Base-by-base conservation (phyloP, 2,797 vertebrate species). In the Chaunax sp. region DNA sequence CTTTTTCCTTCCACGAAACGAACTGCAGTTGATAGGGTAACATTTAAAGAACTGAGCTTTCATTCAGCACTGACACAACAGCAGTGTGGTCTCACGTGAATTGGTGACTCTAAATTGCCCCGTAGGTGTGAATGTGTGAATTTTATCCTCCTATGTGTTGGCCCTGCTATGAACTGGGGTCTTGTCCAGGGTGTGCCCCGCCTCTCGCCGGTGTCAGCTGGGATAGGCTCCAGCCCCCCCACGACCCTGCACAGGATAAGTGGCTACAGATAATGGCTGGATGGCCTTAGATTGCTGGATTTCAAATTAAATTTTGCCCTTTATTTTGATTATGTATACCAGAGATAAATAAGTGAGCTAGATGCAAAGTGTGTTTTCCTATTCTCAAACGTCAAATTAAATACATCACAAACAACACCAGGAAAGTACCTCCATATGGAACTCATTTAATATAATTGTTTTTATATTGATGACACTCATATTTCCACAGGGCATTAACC, bases 351-450 rank as follows among this genome's bases (percentile, higher is more conserved):
- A 54, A 18, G 26, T 18, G 19, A 63, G n/a, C 30, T 28, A 47
- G 16, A 55, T 18, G 16, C 23, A 46, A 45, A 60, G 20, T 40
- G 18, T 8, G 9, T 13, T 19, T 2, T 57, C 14, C 28, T 6
- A 13, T 49, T 50, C 1, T 5, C 15, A 53, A 49, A 58, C 18
- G 28, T 60, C 33, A 15, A 40, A 53, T 54, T 30, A 11, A 53
- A 75, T 79, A 37, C 8, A 71, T 55, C 47, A 46, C 41, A 65
- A 46, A 37, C 73, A 20, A 18, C 56, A 41, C 11, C 16, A 20
- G 37, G 4, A 47, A 60, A 40, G 18, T 53, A 19, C 20, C 10
- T 49, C 38, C 44, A 41, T 59, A 46, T 55, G 19, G 18, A 55
- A 70, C 22, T 45, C 28, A 20, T 49, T 16, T 8, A 46, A 9